Evolutionary conservation across 2,797 vertebrate species (phyloP).

Genomic region (Carcharodon carcharias): DNA sequence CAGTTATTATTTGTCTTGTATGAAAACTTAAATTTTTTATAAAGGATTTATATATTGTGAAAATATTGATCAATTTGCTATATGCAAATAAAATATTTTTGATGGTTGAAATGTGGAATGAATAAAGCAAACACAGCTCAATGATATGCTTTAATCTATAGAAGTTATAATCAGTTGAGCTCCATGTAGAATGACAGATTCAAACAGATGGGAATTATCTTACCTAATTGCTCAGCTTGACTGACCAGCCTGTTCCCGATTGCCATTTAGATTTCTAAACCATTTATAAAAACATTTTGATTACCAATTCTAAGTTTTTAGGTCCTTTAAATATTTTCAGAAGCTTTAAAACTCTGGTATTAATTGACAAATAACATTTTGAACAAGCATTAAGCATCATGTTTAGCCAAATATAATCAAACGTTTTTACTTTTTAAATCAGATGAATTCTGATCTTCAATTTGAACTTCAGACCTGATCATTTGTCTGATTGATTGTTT

Average conservation of each 20-base stretch:
- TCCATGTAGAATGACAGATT: neutral
- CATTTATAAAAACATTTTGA: neutral
- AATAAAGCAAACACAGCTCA: neutral
- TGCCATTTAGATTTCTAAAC: neutral
- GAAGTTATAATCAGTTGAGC: neutral
- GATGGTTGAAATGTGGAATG: neutral
- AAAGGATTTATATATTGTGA: neutral
- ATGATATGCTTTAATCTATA: neutral
- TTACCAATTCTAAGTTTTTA: neutral
- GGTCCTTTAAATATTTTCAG: neutral
- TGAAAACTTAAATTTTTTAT: neutral
- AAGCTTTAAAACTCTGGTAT: neutral
- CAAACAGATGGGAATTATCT: neutral
- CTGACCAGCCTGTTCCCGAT: neutral
- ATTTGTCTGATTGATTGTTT: neutral
- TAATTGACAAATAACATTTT: neutral
- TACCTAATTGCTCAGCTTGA: neutral
- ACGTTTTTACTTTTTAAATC: neutral
- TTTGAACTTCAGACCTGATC: neutral
- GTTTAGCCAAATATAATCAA: neutral
- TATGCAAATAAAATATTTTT: neutral
- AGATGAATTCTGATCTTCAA: neutral
- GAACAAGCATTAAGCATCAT: neutral
- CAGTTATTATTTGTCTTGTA: neutral
- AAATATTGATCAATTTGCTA: too few relatives aligned